phyloP scores from a whole-genome alignment of 2,888 invertebrate genomes.

The Hemicrepidius hirtus region DNA sequence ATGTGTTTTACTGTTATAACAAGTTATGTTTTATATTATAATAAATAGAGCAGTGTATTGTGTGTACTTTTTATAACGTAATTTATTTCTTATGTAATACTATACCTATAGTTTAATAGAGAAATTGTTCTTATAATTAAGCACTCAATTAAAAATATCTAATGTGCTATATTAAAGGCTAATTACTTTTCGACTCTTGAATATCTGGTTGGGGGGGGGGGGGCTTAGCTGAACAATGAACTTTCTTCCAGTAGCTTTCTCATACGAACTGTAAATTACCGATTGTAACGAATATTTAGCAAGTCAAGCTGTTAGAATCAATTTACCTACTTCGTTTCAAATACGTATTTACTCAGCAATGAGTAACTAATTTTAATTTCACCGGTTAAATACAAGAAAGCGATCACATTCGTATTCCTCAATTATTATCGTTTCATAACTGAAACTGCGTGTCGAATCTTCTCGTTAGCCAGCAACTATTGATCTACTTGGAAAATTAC shows the following conservation, averaged over 20 bases:
- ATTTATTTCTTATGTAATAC: too few relatives aligned
- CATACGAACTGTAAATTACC: not conserved
- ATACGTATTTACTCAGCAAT: not conserved
- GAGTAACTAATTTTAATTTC: constrained; percentile 5
- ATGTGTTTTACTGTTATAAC: too few relatives aligned
- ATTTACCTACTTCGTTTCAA: not conserved
- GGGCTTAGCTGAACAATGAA: not conserved
- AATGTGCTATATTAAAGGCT: not conserved
- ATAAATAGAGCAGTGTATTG: too few relatives aligned
- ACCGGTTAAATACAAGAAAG: constrained; percentile 17
- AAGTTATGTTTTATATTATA: too few relatives aligned
- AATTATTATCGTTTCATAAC: constrained; percentile 11
- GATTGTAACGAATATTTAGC: not conserved
- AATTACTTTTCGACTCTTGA: not conserved
- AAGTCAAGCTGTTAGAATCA: not conserved
- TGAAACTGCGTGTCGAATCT: constrained; percentile 21
- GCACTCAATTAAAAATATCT: too few relatives aligned
- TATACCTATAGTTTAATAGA: too few relatives aligned
- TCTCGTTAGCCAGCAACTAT: not conserved
- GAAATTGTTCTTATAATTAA: too few relatives aligned
- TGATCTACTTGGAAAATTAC: not conserved
- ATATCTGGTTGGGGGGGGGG: not conserved
- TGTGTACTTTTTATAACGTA: too few relatives aligned
- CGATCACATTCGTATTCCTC: not conserved
- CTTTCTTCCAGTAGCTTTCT: not conserved